These are phyloP conservation scores for Stomatorhinus walkeri DNA, from an alignment of 2,797 vertebrate species.

Conservation along the genomic window DNA sequence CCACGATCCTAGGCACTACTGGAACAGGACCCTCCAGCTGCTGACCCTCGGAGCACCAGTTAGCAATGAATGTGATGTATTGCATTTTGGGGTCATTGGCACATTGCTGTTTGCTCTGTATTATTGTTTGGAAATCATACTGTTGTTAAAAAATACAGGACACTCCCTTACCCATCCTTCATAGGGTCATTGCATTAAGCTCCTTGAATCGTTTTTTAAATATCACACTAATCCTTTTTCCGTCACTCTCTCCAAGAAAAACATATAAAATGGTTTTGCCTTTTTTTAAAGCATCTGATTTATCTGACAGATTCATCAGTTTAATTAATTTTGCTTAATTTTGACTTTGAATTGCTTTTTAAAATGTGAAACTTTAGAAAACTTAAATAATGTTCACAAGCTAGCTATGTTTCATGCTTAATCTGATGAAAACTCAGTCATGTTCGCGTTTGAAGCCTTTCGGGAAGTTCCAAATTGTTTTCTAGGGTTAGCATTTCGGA, in stretches of 20 bases:
- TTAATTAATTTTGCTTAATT: background rate
- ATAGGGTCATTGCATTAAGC: background rate
- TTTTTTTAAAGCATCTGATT: background rate
- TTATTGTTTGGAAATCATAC: background rate
- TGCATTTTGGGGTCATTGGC: background rate
- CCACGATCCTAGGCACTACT: background rate
- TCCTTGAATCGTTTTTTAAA: background rate
- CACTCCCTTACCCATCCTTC: background rate
- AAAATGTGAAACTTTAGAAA: background rate
- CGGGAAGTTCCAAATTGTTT: background rate
- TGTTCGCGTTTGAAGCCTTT: background rate
- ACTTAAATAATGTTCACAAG: background rate
- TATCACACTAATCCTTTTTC: background rate
- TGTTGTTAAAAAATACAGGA: background rate
- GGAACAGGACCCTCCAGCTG: background rate
- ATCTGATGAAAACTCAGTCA: background rate
- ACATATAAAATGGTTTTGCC: background rate
- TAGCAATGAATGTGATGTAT: background rate
- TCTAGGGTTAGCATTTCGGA: background rate
- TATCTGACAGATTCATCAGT: background rate
- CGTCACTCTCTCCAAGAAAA: background rate
- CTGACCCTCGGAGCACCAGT: background rate
- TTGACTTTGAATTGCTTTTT: background rate
- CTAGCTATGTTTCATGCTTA: background rate
- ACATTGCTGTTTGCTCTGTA: background rate